Evolutionary conservation across 2,888 invertebrate genomes (phyloP), one percentile per base, ranked within the genome.

Genomic region (Eugnorisma glareosa): DNA sequence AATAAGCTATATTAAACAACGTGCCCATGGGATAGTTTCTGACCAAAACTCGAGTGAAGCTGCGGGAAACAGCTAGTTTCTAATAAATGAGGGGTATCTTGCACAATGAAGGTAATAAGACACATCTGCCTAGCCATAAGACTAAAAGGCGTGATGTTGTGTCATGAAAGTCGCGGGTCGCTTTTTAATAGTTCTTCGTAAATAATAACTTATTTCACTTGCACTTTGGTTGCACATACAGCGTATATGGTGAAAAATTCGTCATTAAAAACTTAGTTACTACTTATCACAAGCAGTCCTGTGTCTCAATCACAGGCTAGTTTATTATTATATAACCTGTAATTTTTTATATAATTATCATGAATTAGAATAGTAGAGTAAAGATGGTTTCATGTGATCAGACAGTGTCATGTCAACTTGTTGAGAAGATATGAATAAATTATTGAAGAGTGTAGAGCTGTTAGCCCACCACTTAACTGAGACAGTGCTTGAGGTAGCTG

Each of bases 201-300:
- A 73, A 45, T 71, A 21, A 21, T 37, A 7, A 37, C 3, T 61
- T 40, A 54, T 35, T 45, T 31, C 0, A 21, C 2, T 31, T 48
- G 15, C 21, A 5, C 7, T 57, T 71, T 48, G 24, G n/a, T 57
- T 35, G 40, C 43, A 43, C 28, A 57, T 35, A 57, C 57, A 63
- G 57, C 21, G 61, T 73, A 73, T 79, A 73, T 73, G 73, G n/a
- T 45, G n/a, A n/a, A n/a, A n/a, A n/a, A n/a, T n/a, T n/a, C n/a
- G n/a, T n/a, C n/a, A n/a, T n/a, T n/a, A n/a, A n/a, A n/a, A n/a
- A n/a, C n/a, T n/a, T n/a, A 71, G 15, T 61, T 73, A 84, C 70
- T 73, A 81, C 43, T 67, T 77, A 83, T 84, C 77, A 83, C 83
- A 84, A 81, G 37, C 54, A 70, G 57, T 48, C 35, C 77, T 61